Evolutionary conservation across 2,888 invertebrate species (phyloP).

Genomic region (Lampropteryx suffumata): DNA sequence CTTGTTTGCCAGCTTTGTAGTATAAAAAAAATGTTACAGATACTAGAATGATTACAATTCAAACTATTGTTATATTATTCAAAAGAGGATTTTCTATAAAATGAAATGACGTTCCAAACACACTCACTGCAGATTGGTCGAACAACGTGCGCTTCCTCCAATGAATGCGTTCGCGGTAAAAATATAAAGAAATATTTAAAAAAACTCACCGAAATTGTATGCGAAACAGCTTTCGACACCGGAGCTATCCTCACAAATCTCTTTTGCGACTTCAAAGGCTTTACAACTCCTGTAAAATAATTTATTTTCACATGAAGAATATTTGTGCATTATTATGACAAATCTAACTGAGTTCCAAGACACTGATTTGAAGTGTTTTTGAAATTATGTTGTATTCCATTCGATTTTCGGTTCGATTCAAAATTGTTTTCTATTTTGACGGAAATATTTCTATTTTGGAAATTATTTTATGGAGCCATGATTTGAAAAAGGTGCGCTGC

Average conservation of each 20-base stretch:
- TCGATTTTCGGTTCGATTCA: constrained; percentile 24
- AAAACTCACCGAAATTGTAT: constrained; percentile 53
- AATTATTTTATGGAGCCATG: not conserved
- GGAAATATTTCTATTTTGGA: too few relatives aligned
- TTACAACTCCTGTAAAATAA: constrained; percentile 40
- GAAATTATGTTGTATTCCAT: constrained; percentile 21
- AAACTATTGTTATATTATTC: too few relatives aligned
- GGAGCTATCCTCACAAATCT: constrained; percentile 71
- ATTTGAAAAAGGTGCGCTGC: constrained; percentile 9
- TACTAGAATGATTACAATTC: too few relatives aligned
- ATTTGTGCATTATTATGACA: constrained; percentile 24
- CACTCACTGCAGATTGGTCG: too few relatives aligned
- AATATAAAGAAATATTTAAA: not conserved
- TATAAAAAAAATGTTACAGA: too few relatives aligned
- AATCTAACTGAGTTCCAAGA: constrained; percentile 25
- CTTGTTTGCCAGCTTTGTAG: too few relatives aligned
- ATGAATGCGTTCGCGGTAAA: not conserved
- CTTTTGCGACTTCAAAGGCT: constrained; percentile 52
- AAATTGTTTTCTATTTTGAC: constrained; percentile 15
- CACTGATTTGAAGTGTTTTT: constrained; percentile 24
- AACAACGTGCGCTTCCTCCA: too few relatives aligned
- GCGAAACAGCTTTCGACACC: constrained; percentile 41
- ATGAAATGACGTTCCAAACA: too few relatives aligned
- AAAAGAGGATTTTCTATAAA: too few relatives aligned
- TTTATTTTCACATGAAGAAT: constrained; percentile 10